Base-by-base conservation (phyloP, 2,797 vertebrate genomes). In the Cyprinella venusta region DNA sequence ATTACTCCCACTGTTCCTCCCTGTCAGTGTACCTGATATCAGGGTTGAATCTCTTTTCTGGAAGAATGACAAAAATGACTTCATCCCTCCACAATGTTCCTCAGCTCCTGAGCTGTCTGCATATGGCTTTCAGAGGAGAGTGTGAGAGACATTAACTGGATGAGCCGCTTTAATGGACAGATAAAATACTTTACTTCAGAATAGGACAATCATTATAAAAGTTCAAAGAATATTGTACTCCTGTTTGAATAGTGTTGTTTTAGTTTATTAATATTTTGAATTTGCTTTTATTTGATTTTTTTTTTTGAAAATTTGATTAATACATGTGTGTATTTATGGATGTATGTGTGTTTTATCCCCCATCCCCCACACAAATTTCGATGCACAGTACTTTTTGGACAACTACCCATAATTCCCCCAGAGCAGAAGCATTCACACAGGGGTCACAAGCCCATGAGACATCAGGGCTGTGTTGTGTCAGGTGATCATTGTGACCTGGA, bases 31-130 rank as follows among this genome's bases (percentile, higher is more conserved):
- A 81, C 78, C 85, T 87, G 85, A 83, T 86, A 87, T 89, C 86
- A 83, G 65, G 50, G 36, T 81, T 61, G 50, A 65, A 87, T 89
- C 86, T 86, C 52, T 33, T 54, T 71, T 75, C 69, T 84, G 82
- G 83, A 64, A 75, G 74, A 79, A 80, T 52, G 70, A 72, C 71
- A 80, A 48, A 21, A 71, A 80, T 89, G 88, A 89, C 77, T 77
- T 89, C 88, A 87, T 85, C 78, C 70, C 83, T 83, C 40, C 8
- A 63, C 78, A 86, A 89, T 89, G 85, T 70, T 40, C 36, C 75
- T 72, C 33, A 40, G 68, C 74, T 75, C 72, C 52, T 50, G 26
- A 71, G 54, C 76, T 79, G 70, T 79, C 76, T 80, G 30, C 30
- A 72, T 74, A 84, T 67, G 40, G 61, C 45, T 79, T 68, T 79